Conservation (phyloP, 1,140 invertebrate genomes). For the Drosophila ironensis region DNA sequence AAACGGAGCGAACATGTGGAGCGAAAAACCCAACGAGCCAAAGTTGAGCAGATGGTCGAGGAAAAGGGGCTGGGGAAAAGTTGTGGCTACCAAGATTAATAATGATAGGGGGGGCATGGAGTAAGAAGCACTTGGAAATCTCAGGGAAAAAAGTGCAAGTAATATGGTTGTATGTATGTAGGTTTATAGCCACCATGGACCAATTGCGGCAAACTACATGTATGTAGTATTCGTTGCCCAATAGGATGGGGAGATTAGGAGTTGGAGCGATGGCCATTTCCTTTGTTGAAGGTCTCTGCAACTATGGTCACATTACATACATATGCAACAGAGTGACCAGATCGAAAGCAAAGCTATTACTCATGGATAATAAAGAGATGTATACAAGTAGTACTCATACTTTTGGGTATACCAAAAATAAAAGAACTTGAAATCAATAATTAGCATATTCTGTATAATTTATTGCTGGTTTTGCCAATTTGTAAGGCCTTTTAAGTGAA, state of each 20-base stretch:
- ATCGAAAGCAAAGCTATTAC: too few relatives aligned
- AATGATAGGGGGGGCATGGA: conserved; percentile 40
- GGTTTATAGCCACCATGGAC: too few relatives aligned
- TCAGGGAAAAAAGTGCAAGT: conserved; percentile 57
- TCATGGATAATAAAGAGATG: too few relatives aligned
- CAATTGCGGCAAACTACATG: too few relatives aligned
- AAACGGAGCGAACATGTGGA: conserved; percentile 42
- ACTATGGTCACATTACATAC: too few relatives aligned
- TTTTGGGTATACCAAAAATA: not conserved
- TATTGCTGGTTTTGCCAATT: not conserved
- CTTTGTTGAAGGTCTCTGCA: too few relatives aligned
- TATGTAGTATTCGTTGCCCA: too few relatives aligned
- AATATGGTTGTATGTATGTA: conserved; percentile 4
- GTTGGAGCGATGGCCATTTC: too few relatives aligned
- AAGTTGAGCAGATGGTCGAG: conserved; percentile 17
- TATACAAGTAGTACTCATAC: too few relatives aligned
- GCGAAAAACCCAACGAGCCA: conserved; percentile 41
- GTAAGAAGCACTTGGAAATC: conserved; percentile 9
- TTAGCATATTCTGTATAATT: conserved; percentile 14
- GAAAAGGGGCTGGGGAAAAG: conserved; percentile 27
- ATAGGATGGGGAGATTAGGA: too few relatives aligned
- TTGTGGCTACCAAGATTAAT: conserved; percentile 44
- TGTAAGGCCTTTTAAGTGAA: conserved; percentile 3
- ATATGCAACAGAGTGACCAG: too few relatives aligned
- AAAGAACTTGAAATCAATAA: not conserved